phyloP scores from a whole-genome alignment of 2,888 invertebrate species.

The Phyto melanocephala region DNA sequence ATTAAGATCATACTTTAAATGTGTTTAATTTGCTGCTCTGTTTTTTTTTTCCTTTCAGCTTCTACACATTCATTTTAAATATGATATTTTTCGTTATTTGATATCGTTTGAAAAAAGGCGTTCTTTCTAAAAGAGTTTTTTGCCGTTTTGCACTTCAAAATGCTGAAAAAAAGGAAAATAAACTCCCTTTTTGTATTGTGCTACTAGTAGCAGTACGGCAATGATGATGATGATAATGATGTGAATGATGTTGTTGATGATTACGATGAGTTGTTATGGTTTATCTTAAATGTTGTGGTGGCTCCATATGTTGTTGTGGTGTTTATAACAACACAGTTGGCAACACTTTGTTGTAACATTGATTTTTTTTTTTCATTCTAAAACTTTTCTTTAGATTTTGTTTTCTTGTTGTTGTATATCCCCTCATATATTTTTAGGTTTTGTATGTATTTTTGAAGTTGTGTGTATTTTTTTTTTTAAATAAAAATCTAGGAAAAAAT shows the following conservation, averaged over 20 bases:
- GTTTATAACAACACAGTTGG: conserved; percentile 61
- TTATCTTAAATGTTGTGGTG: conserved; percentile 45
- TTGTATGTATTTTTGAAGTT: conserved; percentile 19
- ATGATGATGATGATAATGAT: not conserved
- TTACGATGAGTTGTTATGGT: conserved; percentile 28
- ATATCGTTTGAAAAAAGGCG: conserved; percentile 35
- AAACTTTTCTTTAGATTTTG: conserved; percentile 12
- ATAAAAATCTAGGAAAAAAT: conserved; percentile 40
- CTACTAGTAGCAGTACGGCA: not conserved
- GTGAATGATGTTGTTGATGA: not conserved
- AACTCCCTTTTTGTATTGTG: conserved; percentile 18
- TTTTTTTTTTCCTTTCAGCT: not conserved
- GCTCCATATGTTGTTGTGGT: conserved; percentile 63
- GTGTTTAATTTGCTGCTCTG: conserved; percentile 11
- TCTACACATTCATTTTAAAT: conserved; percentile 5
- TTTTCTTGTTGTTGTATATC: conserved; percentile 1
- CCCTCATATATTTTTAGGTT: not conserved
- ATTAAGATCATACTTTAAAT: not conserved
- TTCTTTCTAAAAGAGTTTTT: conserved; percentile 12
- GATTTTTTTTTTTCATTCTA: conserved; percentile 45
- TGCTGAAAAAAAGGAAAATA: not conserved
- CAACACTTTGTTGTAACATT: conserved; percentile 63
- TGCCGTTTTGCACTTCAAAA: not conserved
- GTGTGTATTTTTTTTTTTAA: conserved; percentile 2
- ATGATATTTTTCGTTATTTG: conserved; percentile 11